Evolutionary conservation across 2,888 invertebrate genomes (phyloP).

Genomic region (Acleris laterana): DNA sequence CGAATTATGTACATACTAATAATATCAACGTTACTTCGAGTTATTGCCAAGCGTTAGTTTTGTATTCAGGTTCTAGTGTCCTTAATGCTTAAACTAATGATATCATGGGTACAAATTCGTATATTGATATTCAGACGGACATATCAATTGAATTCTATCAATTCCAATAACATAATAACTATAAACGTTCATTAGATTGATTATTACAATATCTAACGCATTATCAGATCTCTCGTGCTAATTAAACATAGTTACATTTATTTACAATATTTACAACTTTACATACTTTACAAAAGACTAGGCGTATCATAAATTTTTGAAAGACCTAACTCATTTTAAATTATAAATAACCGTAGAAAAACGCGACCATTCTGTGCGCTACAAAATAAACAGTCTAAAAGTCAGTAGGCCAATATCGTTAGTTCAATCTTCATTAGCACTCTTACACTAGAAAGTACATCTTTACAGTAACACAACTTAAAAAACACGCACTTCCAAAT

Average conservation of each 20-base stretch:
- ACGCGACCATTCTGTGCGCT: slow-evolving; percentile 46
- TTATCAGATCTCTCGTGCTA: slow-evolving; percentile 49
- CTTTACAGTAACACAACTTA: slow-evolving; percentile 16
- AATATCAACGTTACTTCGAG: slow-evolving; percentile 57
- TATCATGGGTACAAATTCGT: slow-evolving; percentile 80
- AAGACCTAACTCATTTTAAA: slow-evolving; percentile 47
- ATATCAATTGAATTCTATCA: slow-evolving; percentile 76
- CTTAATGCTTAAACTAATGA: slow-evolving; percentile 73
- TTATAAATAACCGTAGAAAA: slow-evolving; percentile 47
- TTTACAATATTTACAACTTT: slow-evolving; percentile 70
- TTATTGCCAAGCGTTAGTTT: slow-evolving; percentile 82
- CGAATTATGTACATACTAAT: slow-evolving; percentile 42
- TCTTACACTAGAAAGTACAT: slow-evolving; percentile 10
- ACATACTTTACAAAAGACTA: slow-evolving; percentile 71
- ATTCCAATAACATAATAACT: slow-evolving; percentile 69
- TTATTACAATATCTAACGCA: slow-evolving; percentile 51
- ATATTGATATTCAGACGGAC: slow-evolving; percentile 79
- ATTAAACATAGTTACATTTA: slow-evolving; percentile 48
- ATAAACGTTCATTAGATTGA: slow-evolving; percentile 64
- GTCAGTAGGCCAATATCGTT: slow-evolving; percentile 46
- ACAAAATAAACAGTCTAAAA: slow-evolving; percentile 36
- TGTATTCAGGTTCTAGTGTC: slow-evolving; percentile 56
- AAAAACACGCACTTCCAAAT: slow-evolving; percentile 29
- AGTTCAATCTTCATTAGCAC: slow-evolving; percentile 35
- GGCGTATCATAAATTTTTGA: slow-evolving; percentile 62